These are phyloP conservation scores for Microtus oregoni DNA, from an alignment of 2,113 vertebrate species.

Conservation along the genomic window DNA sequence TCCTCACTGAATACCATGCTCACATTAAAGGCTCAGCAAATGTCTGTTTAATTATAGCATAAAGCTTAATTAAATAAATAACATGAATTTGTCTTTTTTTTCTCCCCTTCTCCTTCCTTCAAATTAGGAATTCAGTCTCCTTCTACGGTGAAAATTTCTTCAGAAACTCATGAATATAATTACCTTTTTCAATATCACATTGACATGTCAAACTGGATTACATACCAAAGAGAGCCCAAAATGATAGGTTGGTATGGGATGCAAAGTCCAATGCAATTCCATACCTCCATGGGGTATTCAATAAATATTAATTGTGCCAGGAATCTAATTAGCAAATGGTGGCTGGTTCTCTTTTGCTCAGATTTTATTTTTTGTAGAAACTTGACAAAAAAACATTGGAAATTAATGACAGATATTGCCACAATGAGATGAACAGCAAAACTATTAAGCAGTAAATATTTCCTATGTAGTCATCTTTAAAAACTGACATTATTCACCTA, in stretches of 20 bases:
- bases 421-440: slow-evolving; percentile 17
- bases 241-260: slow-evolving; percentile 3
- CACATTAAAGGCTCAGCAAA: slow-evolving; percentile 52
- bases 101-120: background rate
- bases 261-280: slow-evolving; percentile 37
- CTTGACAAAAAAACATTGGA: background rate
- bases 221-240: slow-evolving; percentile 31
- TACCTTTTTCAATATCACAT: slow-evolving; percentile 69
- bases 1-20: background rate
- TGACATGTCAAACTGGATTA: slow-evolving; percentile 44
- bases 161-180: slow-evolving; percentile 55
- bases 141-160: background rate
- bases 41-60: background rate
- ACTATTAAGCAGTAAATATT: slow-evolving; percentile 13
- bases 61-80: slow-evolving; percentile 50
- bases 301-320: slow-evolving; percentile 60
- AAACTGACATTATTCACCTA: background rate
- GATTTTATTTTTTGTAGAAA: slow-evolving; percentile 31
- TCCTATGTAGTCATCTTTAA: background rate
- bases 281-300: background rate
- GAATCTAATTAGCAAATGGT: slow-evolving; percentile 42
- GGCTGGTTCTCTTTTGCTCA: background rate
- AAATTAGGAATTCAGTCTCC: background rate
- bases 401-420: slow-evolving; percentile 10
- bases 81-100: background rate